Evolutionary conservation across 2,113 vertebrate genomes (phyloP), one percentile per base, ranked within the genome.

Genomic region (Nyctibius bracteatus): DNA sequence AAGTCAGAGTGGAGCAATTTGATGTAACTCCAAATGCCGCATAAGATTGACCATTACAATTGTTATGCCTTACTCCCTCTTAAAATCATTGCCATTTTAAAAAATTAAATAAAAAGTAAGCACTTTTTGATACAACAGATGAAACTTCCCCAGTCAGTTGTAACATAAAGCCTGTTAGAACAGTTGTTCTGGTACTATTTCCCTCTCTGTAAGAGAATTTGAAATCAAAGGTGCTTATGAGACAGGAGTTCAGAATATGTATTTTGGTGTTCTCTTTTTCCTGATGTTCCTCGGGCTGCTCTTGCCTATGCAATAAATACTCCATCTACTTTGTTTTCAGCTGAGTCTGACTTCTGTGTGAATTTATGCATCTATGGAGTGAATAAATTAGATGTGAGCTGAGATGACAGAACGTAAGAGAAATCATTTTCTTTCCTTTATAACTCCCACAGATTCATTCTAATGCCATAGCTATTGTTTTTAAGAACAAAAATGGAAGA

Each of bases 361-460:
- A 97, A 97, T 96, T 96, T 97, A 98, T 94, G 96, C 68, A 68
- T 93, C 81, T 81, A 86, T 74, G 51, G 92, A 92, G 80, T 55
- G 92, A 94, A 81, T 88, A 95, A 96, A 93, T 88, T 55, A 96
- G 85, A 91, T 92, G 78, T 35, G 81, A 84, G 83, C 87, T 88
- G 88, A 95, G 87, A 94, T 88, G 88, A 95, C 72, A 35, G 90
- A 97, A 81, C 1, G 5, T 28, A 88, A 77, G 61, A 89, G 35
- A 94, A 95, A 89, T 84, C 84, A 87, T 92, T 97, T 94, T 84
- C 57, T 75, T 91, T 85, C 74, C 59, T 44, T 86, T 91, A 51
- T 51, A 74, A 77, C 70, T 96, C 88, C 65, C 51, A 68, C 43
- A 84, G 63, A 94, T 83, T 90, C 57, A 43, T 79, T 94, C 59